These are phyloP conservation scores for Holacanthus passer DNA, from an alignment of 2,113 vertebrate genomes.

Conservation along the genomic window DNA sequence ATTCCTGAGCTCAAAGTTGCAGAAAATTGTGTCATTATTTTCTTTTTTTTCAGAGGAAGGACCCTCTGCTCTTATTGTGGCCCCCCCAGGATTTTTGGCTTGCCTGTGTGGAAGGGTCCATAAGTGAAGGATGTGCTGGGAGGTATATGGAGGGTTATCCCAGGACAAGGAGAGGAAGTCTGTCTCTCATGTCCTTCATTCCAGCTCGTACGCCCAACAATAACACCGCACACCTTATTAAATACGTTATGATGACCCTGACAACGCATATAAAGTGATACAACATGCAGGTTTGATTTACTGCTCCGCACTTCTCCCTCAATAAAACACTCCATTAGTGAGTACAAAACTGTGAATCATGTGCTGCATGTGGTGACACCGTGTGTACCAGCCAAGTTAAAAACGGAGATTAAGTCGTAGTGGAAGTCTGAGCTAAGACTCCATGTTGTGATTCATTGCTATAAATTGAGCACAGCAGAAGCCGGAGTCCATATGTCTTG, in stretches of 20 bases:
- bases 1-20: no score
- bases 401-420: slow-evolving; percentile 3
- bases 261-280: background rate
- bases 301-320: background rate
- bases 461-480: background rate
- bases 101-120: background rate
- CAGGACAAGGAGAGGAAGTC: slow-evolving; percentile 4
- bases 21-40: no score
- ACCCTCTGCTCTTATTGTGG: no score
- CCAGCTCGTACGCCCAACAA: slow-evolving; percentile 7
- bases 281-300: slow-evolving; percentile 19
- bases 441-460: background rate
- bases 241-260: slow-evolving; percentile 8
- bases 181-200: slow-evolving; percentile 10
- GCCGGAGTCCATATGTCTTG: background rate
- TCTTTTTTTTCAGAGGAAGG: no score
- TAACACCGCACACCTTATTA: slow-evolving; percentile 9
- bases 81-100: no score
- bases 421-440: slow-evolving; percentile 5
- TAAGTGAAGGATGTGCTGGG: slow-evolving; percentile 4
- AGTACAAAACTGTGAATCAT: slow-evolving; percentile 44
- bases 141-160: slow-evolving; percentile 20
- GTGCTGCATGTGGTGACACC: background rate
- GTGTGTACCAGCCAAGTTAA: slow-evolving; percentile 22
- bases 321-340: background rate